Evolutionary conservation across 2,888 invertebrate genomes (phyloP).

Genomic region (Lepidocyrtoides sp.): DNA sequence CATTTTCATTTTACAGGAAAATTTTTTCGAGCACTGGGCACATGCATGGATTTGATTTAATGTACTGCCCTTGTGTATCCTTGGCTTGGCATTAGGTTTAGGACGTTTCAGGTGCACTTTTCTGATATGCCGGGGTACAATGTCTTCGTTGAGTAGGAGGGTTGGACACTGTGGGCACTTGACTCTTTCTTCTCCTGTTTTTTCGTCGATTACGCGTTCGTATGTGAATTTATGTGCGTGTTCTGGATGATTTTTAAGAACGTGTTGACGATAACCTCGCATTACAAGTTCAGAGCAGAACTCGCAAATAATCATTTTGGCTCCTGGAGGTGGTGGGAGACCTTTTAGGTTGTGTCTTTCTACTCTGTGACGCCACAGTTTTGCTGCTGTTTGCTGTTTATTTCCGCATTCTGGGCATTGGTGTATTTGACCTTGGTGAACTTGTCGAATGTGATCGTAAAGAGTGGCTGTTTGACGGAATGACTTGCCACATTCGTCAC

Average conservation of each 20-base stretch:
- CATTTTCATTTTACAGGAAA: not conserved
- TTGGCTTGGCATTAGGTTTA: no score
- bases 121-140: slow-evolving; percentile 13
- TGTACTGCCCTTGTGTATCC: no score
- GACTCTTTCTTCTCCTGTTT: no score
- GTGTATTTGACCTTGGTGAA: not conserved
- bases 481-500: not conserved
- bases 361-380: slow-evolving; percentile 38
- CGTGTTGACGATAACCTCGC: slow-evolving; percentile 7
- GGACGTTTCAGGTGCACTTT: not conserved
- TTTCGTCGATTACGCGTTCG: not conserved
- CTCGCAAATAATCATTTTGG: not conserved
- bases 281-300: not conserved
- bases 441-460: slow-evolving; percentile 12
- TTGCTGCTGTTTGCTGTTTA: not conserved
- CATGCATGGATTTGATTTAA: no score
- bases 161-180: slow-evolving; percentile 1
- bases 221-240: not conserved
- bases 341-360: not conserved
- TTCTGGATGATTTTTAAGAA: slow-evolving; percentile 6
- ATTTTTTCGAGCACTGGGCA: not conserved
- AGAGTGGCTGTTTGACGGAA: slow-evolving; percentile 38
- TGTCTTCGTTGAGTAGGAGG: not conserved
- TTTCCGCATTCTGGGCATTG: not conserved
- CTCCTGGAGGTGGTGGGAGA: not conserved